A percentile compares a stretch with the other conserved stretches of the same genome.
Conservation (phyloP, 1,140 invertebrate genomes). For the Musca vetustissima region DNA sequence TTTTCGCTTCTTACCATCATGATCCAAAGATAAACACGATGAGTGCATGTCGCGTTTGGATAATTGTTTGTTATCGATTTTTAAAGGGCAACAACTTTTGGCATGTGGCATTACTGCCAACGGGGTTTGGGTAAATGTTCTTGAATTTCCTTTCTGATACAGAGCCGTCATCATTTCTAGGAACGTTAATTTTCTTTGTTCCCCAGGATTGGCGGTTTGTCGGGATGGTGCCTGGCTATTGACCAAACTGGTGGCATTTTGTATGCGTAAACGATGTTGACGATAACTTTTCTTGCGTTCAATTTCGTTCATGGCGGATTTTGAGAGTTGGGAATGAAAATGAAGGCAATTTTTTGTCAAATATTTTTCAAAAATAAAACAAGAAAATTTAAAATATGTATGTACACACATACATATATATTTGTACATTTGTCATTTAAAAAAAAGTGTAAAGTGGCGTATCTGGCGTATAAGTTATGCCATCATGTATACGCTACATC, state of each 20-base stretch:
- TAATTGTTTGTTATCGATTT: background rate
- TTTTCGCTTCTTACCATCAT: background rate
- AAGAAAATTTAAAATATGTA: no score
- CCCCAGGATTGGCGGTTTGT: slow-evolving; percentile 27
- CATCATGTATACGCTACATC: no score
- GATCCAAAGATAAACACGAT: background rate
- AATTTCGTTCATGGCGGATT: background rate
- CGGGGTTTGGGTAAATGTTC: slow-evolving; percentile 39
- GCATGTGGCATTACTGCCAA: slow-evolving; percentile 33
- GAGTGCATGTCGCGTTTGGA: background rate
- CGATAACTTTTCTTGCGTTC: slow-evolving; percentile 30
- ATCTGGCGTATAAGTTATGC: no score
- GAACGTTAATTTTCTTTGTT: slow-evolving; percentile 32
- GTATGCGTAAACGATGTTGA: slow-evolving; percentile 38
- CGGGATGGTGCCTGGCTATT: slow-evolving; percentile 33
- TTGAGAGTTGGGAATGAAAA: no score
- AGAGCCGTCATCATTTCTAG: slow-evolving; percentile 33
- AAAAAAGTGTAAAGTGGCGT: no score
- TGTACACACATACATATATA: no score
- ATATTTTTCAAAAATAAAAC: no score
- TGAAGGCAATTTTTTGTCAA: no score
- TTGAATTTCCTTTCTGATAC: background rate
- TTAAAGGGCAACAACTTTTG: slow-evolving; percentile 34
- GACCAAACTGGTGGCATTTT: slow-evolving; percentile 25
- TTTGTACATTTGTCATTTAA: no score